A percentile compares a stretch with the other conserved stretches of the same genome.
Evolutionary conservation across 2,888 invertebrate genomes (phyloP).

Genomic region (Macrostomum cliftonense): DNA sequence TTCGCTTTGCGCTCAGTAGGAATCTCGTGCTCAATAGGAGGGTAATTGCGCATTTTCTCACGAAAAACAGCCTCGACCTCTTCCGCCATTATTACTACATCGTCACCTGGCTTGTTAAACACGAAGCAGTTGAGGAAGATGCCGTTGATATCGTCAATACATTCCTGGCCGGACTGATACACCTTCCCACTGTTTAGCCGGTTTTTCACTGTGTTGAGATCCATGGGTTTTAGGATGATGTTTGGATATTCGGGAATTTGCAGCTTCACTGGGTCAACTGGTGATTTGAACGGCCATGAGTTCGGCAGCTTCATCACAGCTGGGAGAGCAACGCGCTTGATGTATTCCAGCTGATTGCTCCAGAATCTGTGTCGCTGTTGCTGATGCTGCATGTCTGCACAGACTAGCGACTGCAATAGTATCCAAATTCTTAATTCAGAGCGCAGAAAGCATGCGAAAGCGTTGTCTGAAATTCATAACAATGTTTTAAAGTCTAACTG

Average conservation of each 20-base stretch:
- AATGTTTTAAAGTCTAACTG: too few relatives aligned
- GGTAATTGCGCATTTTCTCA: too few relatives aligned
- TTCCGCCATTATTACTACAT: too few relatives aligned
- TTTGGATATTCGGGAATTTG: conserved; percentile 91
- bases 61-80: too few relatives aligned
- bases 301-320: conserved; percentile 93
- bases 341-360: conserved; percentile 67
- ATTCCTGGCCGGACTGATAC: conserved; percentile 81
- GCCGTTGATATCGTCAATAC: conserved; percentile 80
- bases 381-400: too few relatives aligned
- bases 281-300: conserved; percentile 95
- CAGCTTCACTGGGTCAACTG: conserved; percentile 85
- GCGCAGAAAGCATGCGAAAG: too few relatives aligned
- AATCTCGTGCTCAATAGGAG: too few relatives aligned
- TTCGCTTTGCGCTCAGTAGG: too few relatives aligned
- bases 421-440: too few relatives aligned
- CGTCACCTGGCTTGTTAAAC: conserved; percentile 73
- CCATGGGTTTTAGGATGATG: conserved; percentile 92
- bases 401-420: too few relatives aligned
- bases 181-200: conserved; percentile 70
- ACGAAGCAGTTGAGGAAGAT: conserved; percentile 96
- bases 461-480: too few relatives aligned
- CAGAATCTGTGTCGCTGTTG: too few relatives aligned
- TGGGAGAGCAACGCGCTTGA: conserved; percentile 80
- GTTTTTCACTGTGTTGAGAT: conserved; percentile 84